phyloP scores from a whole-genome alignment of 2,797 vertebrate genomes.

The Eleutherodactylus coqui region DNA sequence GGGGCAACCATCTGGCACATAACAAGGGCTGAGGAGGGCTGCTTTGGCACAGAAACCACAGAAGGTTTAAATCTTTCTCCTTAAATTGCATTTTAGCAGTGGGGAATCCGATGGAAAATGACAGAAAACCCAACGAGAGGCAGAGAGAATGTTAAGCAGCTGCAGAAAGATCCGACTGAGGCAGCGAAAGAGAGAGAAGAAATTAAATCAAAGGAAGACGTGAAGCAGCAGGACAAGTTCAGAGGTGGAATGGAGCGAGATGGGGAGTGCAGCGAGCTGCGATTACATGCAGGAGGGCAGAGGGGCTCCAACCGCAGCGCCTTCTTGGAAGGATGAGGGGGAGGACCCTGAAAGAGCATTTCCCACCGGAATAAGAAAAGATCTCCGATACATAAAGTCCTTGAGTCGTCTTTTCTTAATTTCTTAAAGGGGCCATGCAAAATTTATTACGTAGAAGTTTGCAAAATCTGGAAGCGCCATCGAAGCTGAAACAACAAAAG shows the following conservation, averaged over 20 bases:
- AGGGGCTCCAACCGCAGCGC: neutral
- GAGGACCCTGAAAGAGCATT: neutral
- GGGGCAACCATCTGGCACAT: slow-evolving; percentile 52
- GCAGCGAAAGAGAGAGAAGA: neutral
- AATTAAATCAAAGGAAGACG: slow-evolving; percentile 23
- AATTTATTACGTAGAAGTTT: no score
- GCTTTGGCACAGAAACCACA: slow-evolving; percentile 33
- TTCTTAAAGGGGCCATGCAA: neutral
- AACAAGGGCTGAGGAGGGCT: slow-evolving; percentile 21
- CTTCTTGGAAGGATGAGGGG: neutral
- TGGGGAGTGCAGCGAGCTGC: neutral
- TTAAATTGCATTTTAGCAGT: slow-evolving; percentile 30
- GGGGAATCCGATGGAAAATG: slow-evolving; percentile 24
- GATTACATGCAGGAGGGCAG: neutral
- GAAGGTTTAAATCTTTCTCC: slow-evolving; percentile 40
- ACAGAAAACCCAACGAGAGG: slow-evolving; percentile 47
- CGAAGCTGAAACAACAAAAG: no score
- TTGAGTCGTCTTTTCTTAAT: neutral
- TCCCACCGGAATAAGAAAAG: neutral
- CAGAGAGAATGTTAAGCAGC: neutral
- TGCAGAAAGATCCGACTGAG: neutral
- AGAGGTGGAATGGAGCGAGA: neutral
- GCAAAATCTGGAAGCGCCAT: no score
- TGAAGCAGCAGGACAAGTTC: slow-evolving; percentile 13
- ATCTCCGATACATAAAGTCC: neutral